A percentile compares a stretch with the other conserved stretches of the same genome.
phyloP scores from a whole-genome alignment of 2,888 invertebrate genomes.

The Baronia brevicornis region DNA sequence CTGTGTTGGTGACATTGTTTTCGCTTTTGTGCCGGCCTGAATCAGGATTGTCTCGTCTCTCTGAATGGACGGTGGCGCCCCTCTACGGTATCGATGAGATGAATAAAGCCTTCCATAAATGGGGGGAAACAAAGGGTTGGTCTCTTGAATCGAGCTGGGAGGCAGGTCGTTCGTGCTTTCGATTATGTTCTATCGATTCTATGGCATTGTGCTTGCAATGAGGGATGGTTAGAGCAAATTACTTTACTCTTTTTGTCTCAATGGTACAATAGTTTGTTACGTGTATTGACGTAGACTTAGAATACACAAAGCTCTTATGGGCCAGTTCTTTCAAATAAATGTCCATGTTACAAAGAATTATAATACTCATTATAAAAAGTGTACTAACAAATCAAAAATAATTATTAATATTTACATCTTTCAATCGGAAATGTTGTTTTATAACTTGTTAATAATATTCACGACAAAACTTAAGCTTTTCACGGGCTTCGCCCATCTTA shows the following conservation, averaged over 20 bases:
- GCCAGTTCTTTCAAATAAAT: neutral
- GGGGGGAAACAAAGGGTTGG: conserved; percentile 73
- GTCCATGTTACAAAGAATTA: too few relatives aligned
- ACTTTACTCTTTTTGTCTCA: conserved; percentile 62
- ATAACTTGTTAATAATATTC: too few relatives aligned
- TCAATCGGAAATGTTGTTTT: too few relatives aligned
- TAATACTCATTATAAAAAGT: too few relatives aligned
- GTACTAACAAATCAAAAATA: too few relatives aligned
- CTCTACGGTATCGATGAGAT: conserved; percentile 61
- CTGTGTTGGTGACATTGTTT: conserved; percentile 75
- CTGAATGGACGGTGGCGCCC: conserved; percentile 71
- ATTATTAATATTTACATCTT: too few relatives aligned
- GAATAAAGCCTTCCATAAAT: conserved; percentile 70
- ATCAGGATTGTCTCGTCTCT: conserved; percentile 75
- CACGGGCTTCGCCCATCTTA: too few relatives aligned
- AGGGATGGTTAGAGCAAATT: conserved; percentile 73
- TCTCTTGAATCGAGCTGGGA: conserved; percentile 71
- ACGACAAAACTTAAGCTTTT: too few relatives aligned
- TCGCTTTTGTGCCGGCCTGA: conserved; percentile 72
- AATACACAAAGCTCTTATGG: conserved; percentile 4
- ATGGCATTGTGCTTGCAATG: conserved; percentile 62
- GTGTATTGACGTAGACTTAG: conserved; percentile 12
- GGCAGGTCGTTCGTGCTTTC: conserved; percentile 69
- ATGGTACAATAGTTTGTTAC: conserved; percentile 29
- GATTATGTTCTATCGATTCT: conserved; percentile 74